phyloP scores from a whole-genome alignment of 2,888 invertebrate genomes.

The Pinctada fucata region DNA sequence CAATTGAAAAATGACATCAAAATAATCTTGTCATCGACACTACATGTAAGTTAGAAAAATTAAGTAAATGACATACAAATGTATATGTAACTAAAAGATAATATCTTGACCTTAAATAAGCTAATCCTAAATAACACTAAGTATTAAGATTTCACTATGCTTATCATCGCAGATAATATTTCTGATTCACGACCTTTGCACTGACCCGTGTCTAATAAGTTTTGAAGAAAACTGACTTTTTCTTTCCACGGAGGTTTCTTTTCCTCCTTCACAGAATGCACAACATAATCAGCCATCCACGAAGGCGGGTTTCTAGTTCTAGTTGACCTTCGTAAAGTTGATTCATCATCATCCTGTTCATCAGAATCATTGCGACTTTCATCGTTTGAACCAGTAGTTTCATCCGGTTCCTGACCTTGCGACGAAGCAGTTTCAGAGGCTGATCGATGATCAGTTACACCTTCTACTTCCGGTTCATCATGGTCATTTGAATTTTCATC shows the following conservation, averaged over 20 bases:
- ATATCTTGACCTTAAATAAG: too few relatives aligned
- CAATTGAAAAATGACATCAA: too few relatives aligned
- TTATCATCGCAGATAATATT: background rate
- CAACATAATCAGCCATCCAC: constrained; percentile 1
- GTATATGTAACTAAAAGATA: too few relatives aligned
- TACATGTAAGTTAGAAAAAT: too few relatives aligned
- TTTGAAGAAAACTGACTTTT: background rate
- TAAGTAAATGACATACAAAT: too few relatives aligned
- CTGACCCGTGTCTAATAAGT: background rate
- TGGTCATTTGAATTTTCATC: too few relatives aligned
- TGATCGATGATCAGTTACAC: background rate
- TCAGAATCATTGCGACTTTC: too few relatives aligned
- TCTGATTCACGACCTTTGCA: background rate
- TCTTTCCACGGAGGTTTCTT: background rate
- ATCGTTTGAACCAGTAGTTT: background rate
- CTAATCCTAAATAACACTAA: too few relatives aligned
- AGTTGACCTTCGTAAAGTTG: background rate
- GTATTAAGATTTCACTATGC: background rate
- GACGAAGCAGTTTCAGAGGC: background rate
- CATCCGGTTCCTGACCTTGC: background rate
- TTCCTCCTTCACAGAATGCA: background rate
- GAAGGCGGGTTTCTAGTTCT: background rate
- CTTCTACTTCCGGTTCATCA: background rate
- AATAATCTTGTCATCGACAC: too few relatives aligned
- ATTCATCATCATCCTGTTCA: too few relatives aligned